A percentile compares a stretch with the other conserved stretches of the same genome.
Evolutionary conservation across 2,797 vertebrate genomes (phyloP).

Genomic region (Telmatherina bonti): DNA sequence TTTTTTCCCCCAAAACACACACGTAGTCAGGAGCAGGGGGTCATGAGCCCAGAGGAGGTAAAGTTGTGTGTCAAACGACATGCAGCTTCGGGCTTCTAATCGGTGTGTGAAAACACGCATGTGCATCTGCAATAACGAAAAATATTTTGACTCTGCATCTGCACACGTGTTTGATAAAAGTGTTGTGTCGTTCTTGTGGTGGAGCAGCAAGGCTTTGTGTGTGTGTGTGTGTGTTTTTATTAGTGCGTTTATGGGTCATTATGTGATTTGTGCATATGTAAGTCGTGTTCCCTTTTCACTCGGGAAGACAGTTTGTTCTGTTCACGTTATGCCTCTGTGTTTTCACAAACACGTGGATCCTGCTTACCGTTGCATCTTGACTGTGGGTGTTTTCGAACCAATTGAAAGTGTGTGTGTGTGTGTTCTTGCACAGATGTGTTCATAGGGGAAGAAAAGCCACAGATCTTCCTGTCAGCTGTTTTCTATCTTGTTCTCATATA

Average conservation of each 20-base stretch:
- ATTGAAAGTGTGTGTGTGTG: conserved; percentile 27
- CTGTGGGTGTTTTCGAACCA: conserved; percentile 59
- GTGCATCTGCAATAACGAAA: not conserved
- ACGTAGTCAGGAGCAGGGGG: not conserved
- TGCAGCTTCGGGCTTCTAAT: not conserved
- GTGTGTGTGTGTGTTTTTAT: not conserved
- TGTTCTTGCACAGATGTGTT: conserved; percentile 63
- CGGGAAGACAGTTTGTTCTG: conserved; percentile 44
- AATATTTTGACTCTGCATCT: conserved; percentile 19
- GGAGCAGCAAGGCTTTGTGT: conserved; percentile 1
- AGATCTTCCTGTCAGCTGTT: conserved; percentile 76
- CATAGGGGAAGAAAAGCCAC: conserved; percentile 33
- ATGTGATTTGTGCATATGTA: conserved; percentile 13
- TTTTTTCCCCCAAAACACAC: conserved; percentile 13
- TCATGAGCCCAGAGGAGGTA: conserved; percentile 2
- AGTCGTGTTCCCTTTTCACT: conserved; percentile 20
- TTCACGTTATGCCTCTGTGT: conserved; percentile 41
- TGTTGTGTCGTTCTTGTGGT: conserved; percentile 5
- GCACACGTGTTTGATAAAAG: not conserved
- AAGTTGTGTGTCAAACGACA: not conserved
- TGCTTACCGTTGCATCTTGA: conserved; percentile 35
- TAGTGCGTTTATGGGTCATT: not conserved
- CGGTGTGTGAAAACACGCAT: not conserved
- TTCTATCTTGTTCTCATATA: conserved; percentile 35
- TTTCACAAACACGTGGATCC: conserved; percentile 31